These are phyloP conservation scores for Leptinotarsa rubiginosa DNA, from an alignment of 2,888 invertebrate genomes.

Conservation along the genomic window DNA sequence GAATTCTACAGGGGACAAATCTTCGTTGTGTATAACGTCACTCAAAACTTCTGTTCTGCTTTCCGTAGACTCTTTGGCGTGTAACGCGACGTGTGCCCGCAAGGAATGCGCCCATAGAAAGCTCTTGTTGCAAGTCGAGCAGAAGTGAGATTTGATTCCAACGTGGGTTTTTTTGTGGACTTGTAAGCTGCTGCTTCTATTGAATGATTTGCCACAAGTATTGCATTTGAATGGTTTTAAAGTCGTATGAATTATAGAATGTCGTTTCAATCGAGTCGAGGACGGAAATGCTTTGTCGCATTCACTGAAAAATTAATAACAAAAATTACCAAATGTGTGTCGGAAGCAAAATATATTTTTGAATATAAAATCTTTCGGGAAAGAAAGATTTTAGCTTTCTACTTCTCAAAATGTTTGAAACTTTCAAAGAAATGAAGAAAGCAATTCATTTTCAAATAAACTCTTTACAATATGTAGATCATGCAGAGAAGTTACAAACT, in stretches of 20 bases:
- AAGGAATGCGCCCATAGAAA: slow-evolving; percentile 58
- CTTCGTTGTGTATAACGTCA: slow-evolving; percentile 2
- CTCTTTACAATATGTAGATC: too few relatives aligned
- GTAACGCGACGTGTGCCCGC: slow-evolving; percentile 47
- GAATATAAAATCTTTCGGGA: neutral
- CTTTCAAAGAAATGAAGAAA: too few relatives aligned
- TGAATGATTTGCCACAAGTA: slow-evolving; percentile 50
- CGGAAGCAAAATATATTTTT: neutral
- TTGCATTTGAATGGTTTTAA: slow-evolving; percentile 48
- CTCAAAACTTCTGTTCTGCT: neutral
- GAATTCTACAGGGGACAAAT: slow-evolving; percentile 26
- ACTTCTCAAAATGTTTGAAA: too few relatives aligned
- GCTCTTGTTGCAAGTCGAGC: slow-evolving; percentile 55
- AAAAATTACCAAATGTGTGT: neutral
- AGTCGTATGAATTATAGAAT: slow-evolving; percentile 38
- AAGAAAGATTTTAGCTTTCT: neutral
- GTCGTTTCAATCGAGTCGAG: slow-evolving; percentile 39
- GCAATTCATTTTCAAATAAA: too few relatives aligned
- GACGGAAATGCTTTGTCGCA: slow-evolving; percentile 45
- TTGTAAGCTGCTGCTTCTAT: slow-evolving; percentile 55
- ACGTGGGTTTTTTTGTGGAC: slow-evolving; percentile 58
- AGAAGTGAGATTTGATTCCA: slow-evolving; percentile 55
- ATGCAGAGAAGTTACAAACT: too few relatives aligned
- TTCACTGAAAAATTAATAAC: slow-evolving; percentile 31
- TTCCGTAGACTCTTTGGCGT: slow-evolving; percentile 30